These are phyloP conservation scores for Hemiprocne comata DNA, from an alignment of 2,113 vertebrate species.

Conservation along the genomic window DNA sequence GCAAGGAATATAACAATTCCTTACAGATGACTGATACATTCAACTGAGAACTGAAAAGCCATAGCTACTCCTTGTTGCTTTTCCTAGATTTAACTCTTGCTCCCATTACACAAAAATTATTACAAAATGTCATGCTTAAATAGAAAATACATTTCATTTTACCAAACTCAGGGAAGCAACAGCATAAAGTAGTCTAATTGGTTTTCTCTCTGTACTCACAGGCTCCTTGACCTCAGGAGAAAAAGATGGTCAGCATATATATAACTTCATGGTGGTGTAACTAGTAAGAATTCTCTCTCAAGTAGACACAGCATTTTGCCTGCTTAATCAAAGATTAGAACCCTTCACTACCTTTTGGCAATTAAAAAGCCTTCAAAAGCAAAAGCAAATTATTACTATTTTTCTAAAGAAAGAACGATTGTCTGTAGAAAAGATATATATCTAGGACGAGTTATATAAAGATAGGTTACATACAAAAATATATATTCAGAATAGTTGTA, in stretches of 20 bases:
- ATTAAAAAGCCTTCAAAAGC: not conserved
- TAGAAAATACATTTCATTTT: not conserved
- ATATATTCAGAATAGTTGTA: not conserved
- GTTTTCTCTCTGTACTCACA: not conserved
- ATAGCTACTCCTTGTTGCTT: not conserved
- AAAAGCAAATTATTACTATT: not conserved
- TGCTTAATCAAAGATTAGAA: not conserved
- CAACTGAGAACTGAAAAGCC: not conserved
- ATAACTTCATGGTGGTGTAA: not conserved
- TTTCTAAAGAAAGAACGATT: not conserved
- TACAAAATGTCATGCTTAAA: not conserved
- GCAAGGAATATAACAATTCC: not conserved
- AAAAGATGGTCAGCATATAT: not conserved
- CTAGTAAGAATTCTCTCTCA: not conserved
- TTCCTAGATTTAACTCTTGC: not conserved
- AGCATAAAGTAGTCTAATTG: not conserved
- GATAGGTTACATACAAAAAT: not conserved
- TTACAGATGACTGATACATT: not conserved
- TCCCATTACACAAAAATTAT: not conserved
- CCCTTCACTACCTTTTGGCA: not conserved
- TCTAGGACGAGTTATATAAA: not conserved
- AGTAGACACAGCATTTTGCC: not conserved
- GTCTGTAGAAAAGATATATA: not conserved
- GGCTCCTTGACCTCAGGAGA: not conserved
- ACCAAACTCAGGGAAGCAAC: not conserved